Base-by-base conservation (phyloP, 2,888 invertebrate genomes). In the Apomyelois bistriatella region DNA sequence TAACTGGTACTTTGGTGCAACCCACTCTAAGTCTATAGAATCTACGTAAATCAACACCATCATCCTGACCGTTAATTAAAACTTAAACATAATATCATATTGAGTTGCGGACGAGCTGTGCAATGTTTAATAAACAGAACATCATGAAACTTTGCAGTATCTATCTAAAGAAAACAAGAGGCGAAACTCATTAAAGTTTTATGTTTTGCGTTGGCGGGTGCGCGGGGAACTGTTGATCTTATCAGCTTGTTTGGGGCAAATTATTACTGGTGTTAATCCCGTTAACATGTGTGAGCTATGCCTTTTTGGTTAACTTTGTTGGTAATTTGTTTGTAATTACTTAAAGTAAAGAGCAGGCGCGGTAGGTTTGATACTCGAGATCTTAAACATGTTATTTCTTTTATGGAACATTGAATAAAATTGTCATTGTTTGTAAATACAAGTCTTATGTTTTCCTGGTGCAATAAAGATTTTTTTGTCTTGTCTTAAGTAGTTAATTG, bases 111-210 rank as follows among this genome's bases (percentile, higher is more conserved):
- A 7, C 62, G 68, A 74, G 76, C 69, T 71, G 72, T 70, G 68
- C 74, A 71, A 65, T 71, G 71, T 78, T 81, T 75, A 76, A 77
- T 81, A 83, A 82, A 82, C 76, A 81, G 79, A 79, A 75, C 74
- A 77, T 74, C 71, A 74, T 66, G 61, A 69, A 79, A 82, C 73
- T 80, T 79, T 64, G 68, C 64, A 70, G 66, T 77, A 82, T 72
- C 74, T 74, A 70, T 70, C 68, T 76, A 74, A 76, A 80, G 82
- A 85, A 83, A 86, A 83, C 84, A 83, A 82, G 78, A 77, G 76
- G 75, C 70, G 65, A 84, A 85, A 85, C 82, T 87, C 85, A 85
- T 88, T 85, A 80, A 88, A 87, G 80, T 87, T 87, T 85, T 83
- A 84, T 81, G 81, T 77, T 32, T 10, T 32, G 32, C 32, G 32